Base-by-base conservation (phyloP, 2,888 invertebrate genomes). In the Dascillus cervinus region DNA sequence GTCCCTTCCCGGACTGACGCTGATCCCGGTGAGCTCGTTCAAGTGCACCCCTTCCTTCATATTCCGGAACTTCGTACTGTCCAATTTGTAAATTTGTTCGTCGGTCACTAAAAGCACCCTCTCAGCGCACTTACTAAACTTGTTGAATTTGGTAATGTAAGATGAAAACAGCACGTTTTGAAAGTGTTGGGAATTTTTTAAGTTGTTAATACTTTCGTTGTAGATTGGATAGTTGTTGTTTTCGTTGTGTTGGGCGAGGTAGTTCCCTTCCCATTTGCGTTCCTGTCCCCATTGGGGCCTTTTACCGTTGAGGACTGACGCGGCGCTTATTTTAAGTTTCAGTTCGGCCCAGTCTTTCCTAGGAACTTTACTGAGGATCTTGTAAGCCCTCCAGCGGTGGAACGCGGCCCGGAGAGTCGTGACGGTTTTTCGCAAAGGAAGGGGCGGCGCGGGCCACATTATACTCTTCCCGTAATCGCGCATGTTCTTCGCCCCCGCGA, bases 31-130 rank as follows among this genome's bases (percentile, higher is more conserved):
- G 29, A 94, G 71, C 11, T 53, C 49, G 15, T 39, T 45, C 11
- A 64, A 36, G 4, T 49, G 46, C n/a, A 60, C 52, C 6, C 85
- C 85, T 48, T 85, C 82, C 60, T 83, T 87, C 74, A 95, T 78
- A 24, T 82, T 79, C 55, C 86, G 88, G 65, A 91, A 95, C 54
- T 85, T 91, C 49, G 77, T 67, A 2, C 79, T 76, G 53, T 95
- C 92, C 49, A 96, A 68, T 60, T 95, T 95, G 67, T 83, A 92
- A 45, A 96, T 75, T 15, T 76, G 77, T 11, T 74, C 71, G 46
- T 92, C 91, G 0, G 94, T 92, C 40, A 96, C 69, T 14, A 92
- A 72, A 42, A 96, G 66, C n/a, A 87, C 89, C 32, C 96, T 74
- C 60, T 91, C 90, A 0, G 91, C 85, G 26, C 53, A 50, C 44